Conservation (phyloP, 2,797 vertebrate genomes). For the Hippocampus kuda region DNA sequence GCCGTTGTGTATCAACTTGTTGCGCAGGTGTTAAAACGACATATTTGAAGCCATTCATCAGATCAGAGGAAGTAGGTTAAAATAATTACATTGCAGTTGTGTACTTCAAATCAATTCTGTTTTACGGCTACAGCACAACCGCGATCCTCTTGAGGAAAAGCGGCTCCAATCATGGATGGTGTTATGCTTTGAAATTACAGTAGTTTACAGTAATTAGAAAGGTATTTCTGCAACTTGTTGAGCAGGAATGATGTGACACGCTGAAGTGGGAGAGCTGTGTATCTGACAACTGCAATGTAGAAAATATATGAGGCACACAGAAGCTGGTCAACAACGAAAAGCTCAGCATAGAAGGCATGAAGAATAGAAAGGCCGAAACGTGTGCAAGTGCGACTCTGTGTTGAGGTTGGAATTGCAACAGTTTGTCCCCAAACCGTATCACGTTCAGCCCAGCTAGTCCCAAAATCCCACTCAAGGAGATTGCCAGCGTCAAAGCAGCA, state of each 20-base stretch:
- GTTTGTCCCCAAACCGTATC: slow-evolving; percentile 17
- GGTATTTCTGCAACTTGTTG: slow-evolving; percentile 35
- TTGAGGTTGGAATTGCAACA: slow-evolving; percentile 7
- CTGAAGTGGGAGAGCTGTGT: not conserved
- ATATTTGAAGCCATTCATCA: slow-evolving; percentile 23
- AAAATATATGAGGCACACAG: slow-evolving; percentile 9
- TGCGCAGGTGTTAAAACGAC: slow-evolving; percentile 1
- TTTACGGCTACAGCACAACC: no score
- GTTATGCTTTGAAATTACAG: not conserved
- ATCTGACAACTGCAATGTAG: slow-evolving; percentile 39
- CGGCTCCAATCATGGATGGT: not conserved
- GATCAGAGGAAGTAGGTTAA: slow-evolving; percentile 20
- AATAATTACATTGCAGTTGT: slow-evolving; percentile 48
- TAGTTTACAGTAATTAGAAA: not conserved
- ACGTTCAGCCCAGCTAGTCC: slow-evolving; percentile 24
- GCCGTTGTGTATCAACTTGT: not conserved
- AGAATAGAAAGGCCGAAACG: slow-evolving; percentile 8
- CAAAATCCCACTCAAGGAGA: slow-evolving; percentile 37
- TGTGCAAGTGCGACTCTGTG: slow-evolving; percentile 13
- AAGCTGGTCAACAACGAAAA: slow-evolving; percentile 10
- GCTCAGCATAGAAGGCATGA: slow-evolving; percentile 11
- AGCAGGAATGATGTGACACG: slow-evolving; percentile 9
- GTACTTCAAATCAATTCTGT: not conserved
- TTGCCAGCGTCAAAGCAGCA: slow-evolving; percentile 54
- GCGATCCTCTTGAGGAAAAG: no score